Conservation (phyloP, 2,797 vertebrate species). For the Tarsius wallacei region DNA sequence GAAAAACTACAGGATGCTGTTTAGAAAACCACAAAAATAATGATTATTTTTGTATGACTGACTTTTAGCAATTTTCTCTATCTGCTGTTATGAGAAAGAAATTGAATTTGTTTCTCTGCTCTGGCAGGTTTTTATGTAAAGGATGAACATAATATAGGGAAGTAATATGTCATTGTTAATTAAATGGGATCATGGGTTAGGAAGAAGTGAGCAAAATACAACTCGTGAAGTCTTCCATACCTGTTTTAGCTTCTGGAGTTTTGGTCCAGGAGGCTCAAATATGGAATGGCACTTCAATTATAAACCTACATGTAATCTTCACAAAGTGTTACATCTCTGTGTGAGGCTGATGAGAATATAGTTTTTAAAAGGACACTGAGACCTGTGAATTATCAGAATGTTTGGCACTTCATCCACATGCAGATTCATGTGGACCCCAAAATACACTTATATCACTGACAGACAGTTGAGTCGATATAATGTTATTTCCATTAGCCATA, state of each 20-base stretch:
- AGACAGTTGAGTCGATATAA: neutral
- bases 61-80: conserved; percentile 3
- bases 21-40: neutral
- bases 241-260: conserved; percentile 29
- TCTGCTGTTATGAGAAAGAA: neutral
- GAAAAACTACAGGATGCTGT: neutral
- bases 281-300: neutral
- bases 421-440: neutral
- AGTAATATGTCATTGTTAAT: neutral
- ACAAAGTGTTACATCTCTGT: neutral
- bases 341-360: neutral
- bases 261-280: neutral
- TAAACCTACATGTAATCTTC: neutral
- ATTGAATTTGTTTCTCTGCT: conserved; percentile 4
- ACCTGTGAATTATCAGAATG: neutral
- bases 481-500: neutral
- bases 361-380: neutral
- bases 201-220: conserved; percentile 33
- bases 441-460: neutral
- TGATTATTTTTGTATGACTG: neutral
- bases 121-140: neutral
- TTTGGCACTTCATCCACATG: neutral
- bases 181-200: neutral
- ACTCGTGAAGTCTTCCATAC: neutral
- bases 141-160: neutral